Base-by-base conservation (phyloP, 2,888 invertebrate species). In the Cabera pusaria region DNA sequence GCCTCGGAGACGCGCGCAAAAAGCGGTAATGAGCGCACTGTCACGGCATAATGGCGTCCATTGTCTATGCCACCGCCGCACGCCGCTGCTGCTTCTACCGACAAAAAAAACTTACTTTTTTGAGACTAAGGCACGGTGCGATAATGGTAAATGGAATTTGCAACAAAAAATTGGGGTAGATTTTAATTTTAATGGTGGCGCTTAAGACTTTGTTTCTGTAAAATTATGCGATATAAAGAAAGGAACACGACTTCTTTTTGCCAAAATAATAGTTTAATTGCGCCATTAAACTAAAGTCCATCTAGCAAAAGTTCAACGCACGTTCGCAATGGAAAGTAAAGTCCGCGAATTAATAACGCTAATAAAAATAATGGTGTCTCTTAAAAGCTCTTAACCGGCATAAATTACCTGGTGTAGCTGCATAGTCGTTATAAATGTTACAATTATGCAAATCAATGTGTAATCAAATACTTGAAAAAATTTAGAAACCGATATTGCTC, bases 11-110 rank as follows among this genome's bases (percentile, higher is more conserved):
- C 67, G 61, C 64, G 56, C 62, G 68, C 73, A 81, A 83, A 72
- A 84, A 79, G 69, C 80, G 83, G 84, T 86, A 86, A 86, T 84
- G 85, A 86, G 85, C 72, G 72, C 74, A 80, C 75, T 78, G 82
- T 76, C 76, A 65, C 56, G 70, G 63, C 61, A 76, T 81, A 82
- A 82, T 83, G 78, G 82, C 59, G 44, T 21, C 69, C 71, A 83
- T 85, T 84, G 84, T 84, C 80, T 80, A 82, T 78, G 80, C 62
- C 72, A 64, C 62, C 64, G 56, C 66, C 55, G 50, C 46, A 56
- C 72, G 64, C 62, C 64, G 56, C 66, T 54, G 50, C 46, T 57
- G 71, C 74, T 68, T 52, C 69, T 70, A 64, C 56, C 51, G 54
- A 49, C 56, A 56, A 64, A 65, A 59, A 51, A 60, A 60, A 44